Evolutionary conservation across 2,888 invertebrate species (phyloP), one percentile per base, ranked within the genome.

Genomic region (Osmoderma eremita): DNA sequence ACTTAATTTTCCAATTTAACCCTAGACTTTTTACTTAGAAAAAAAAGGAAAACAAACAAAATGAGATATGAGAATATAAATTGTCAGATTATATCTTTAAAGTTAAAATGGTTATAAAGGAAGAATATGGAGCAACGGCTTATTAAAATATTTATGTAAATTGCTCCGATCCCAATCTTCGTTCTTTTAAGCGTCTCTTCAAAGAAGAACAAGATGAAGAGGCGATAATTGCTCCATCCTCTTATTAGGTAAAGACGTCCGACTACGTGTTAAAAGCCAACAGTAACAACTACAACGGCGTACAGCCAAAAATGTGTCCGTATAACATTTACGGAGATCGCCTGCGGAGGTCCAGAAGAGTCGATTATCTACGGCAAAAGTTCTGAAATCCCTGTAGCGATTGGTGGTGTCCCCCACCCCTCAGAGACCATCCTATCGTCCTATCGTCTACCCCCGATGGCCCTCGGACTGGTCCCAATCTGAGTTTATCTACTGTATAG

Each of bases 361-460:
- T 42, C 62, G 69, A 71, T 73, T 68, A 71, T 70, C 70, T 62
- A 45, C 53, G 70, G 71, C 73, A 72, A 75, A 74, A 74, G 70
- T 76, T 75, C 70, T 70, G 72, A 79, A 78, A 76, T 77, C 77
- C 76, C 72, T 67, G 58, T 72, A 73, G 76, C 76, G 74, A 79
- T 80, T 80, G 80, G 80, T 73, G 71, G 73, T 68, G 71, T 76
- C 76, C 78, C 79, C 76, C 77, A 73, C 74, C 73, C 69, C 72
- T 72, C 63, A n/a, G 22, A 45, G 67, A 58, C 71, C 74, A 75
- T 75, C 74, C 69, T n/a, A n/a, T n/a, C 73, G 73, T 75, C 78
- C 77, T 77, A 77, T 77, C 76, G 77, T 75, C 75, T 73, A 76
- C 76, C 77, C 78, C 76, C 76, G 75, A 78, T 78, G 78, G 77